Base-by-base conservation (phyloP, 2,113 vertebrate species). In the Oreocharis arfaki region DNA sequence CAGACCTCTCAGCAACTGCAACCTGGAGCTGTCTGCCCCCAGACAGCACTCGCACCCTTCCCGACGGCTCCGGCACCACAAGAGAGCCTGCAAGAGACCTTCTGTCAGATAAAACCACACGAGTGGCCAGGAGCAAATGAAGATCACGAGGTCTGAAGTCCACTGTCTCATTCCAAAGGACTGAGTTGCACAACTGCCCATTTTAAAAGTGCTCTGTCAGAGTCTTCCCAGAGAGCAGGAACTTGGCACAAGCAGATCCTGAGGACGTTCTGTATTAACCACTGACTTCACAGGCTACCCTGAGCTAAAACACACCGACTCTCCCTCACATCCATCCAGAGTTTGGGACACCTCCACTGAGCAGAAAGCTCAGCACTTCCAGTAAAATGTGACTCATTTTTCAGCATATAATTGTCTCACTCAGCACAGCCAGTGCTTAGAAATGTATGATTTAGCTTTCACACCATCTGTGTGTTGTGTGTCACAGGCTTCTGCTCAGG, bases 1-100 rank as follows among this genome's bases (percentile, higher is more conserved):
- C 99, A 14, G 97, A 96, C 56, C 96, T 98, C 46, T 98, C 97
- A 65, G 98, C 98, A 3, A 96, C 67, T 46, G 99, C 98, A 94
- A 99, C 98, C 89, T 99, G 99, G 47, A 99, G 97, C 90, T 99
- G 99, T 5, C 99, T 98, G 55, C 99, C 99, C 79, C 99, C 99
- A 13, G 99, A 99, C 60, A 99, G 87, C 78, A 98, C 87, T 50
- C 98, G 97, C 60, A 99, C 91, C 46, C 98, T 95, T 50, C 98
- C 98, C 1, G 41, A 94, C 5, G 96, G 95, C 84, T 99, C 98
- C 5, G 92, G 71, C 75, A 97, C 95, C 61, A 99, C 83, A 16
- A 97, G 97, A 46, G 97, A 97, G 53, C 98, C 99, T 99, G 94
- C 22, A 95, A 93, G 68, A 87, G 65, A 97, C 37, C 33, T 35